These are phyloP conservation scores for Nycticryphes semicollaris DNA, from an alignment of 2,113 vertebrate species.

Conservation along the genomic window DNA sequence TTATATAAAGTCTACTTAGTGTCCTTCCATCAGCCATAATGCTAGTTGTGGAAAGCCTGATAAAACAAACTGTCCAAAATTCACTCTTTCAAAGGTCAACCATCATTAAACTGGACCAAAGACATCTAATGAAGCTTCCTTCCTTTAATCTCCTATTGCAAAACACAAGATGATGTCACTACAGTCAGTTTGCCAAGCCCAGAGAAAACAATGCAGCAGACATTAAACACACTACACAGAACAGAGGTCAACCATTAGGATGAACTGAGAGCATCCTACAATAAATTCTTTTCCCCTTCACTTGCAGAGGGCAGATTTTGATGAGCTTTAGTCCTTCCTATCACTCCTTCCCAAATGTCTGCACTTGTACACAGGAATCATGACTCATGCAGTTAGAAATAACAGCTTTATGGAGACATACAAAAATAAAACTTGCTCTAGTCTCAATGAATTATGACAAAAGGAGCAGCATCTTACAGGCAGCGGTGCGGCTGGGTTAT, in stretches of 20 bases:
- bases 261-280: neutral
- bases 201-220: slow-evolving; percentile 1
- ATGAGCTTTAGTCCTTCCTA: neutral
- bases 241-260: neutral
- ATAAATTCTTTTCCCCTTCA: neutral
- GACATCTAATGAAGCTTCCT: neutral
- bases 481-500: slow-evolving; percentile 8
- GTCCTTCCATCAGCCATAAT: neutral
- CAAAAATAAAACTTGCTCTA: neutral
- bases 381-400: neutral
- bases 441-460: neutral
- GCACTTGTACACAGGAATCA: neutral
- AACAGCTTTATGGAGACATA: neutral
- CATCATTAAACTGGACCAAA: neutral
- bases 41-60: neutral
- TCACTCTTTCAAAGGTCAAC: neutral
- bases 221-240: neutral
- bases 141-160: slow-evolving; percentile 32
- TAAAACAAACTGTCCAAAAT: slow-evolving; percentile 7
- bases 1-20: neutral
- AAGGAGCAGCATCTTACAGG: slow-evolving; percentile 71
- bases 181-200: neutral
- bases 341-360: neutral
- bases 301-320: neutral
- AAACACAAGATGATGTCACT: slow-evolving; percentile 27